Evolutionary conservation across 2,113 vertebrate species (phyloP), one percentile per base, ranked within the genome.

Genomic region (Nesoenas mayeri): DNA sequence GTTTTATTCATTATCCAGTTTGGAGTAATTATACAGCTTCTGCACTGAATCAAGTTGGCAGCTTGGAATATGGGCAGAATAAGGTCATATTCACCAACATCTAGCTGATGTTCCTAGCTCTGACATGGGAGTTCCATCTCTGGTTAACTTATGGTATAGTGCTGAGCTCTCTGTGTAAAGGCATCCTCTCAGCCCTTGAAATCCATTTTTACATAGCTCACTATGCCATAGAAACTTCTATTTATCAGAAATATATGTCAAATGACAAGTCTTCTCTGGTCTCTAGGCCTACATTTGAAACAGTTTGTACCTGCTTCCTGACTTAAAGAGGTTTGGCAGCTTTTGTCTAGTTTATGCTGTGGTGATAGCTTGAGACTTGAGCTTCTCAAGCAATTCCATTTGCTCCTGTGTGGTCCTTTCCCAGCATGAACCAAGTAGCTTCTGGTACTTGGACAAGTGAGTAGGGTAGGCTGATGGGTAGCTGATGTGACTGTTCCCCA

Each of bases 81-180:
- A 20, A 36, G 9, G 6, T 32, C 9, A 9, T 15, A 12, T 9
- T 81, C 5, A 2, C 17, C 26, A 57, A 6, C 5, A 32, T 34
- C 21, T 67, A 1, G 67, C 20, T 84, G 54, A 11, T 64, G 42
- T 38, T 61, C 25, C 18, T 9, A n/a, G 51, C 26, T 79, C 50
- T 73, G 44, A 28, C 0, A 0, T 6, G 6, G 13, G 14, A 75
- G 12, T 19, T 21, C 11, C 10, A 28, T 22, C 17, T 48, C 5
- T 26, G 24, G 2, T 44, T 22, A 71, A 42, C 8, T 44, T 71
- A n/a, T 40, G 34, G 1, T 67, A 2, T 0, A 4, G 25, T n/a
- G 60, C 21, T 38, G 38, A 66, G 48, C 12, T 22, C 4, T 13
- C 9, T 31, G 47, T 29, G 21, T n/a, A 31, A 31, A 87, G 25